Base-by-base conservation (phyloP, 2,113 vertebrate genomes). In the Crypturellus undulatus region DNA sequence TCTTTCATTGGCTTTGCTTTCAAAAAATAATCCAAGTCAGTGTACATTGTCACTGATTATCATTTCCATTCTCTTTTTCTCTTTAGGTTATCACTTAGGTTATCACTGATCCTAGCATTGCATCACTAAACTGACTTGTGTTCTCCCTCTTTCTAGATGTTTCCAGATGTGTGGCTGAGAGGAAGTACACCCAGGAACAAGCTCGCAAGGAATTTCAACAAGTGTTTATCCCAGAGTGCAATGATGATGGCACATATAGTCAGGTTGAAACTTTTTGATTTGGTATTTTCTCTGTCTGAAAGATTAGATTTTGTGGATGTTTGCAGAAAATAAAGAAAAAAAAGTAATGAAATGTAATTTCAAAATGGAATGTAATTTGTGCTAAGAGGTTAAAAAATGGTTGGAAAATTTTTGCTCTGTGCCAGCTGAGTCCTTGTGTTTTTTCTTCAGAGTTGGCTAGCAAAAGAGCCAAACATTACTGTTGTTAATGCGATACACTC, bases 131-230 rank as follows among this genome's bases (percentile, higher is more conserved):
- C 8, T 89, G 47, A 42, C 16, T 67, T 85, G 12, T 51, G 32
- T 79, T 68, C 40, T 75, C 43, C 14, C 56, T 68, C 73, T 97
- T 95, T 85, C 49, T 97, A 99, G 99, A 99, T 92, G 98, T 99
- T 85, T 99, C 99, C 97, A 98, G 99, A 97, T 99, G 99, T 96
- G 99, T 99, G 80, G 99, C 99, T 63, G 99, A 99, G 96, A 98
- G 99, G 98, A 99, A 99, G 94, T 99, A 99, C 92, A 99, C 99
- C 6, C 99, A 99, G 96, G 99, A 99, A 91, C 99, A 99, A 96
- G 99, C 99, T 79, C 99, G 99, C 97, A 99, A 99, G 95, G 98
- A 99, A 92, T 98, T 99, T 86, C 99, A 99, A 22, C 99, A 99
- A 96, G 99, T 99, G 71, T 99, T 99, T 97, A 98, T 99, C 59